Conservation (phyloP, 2,797 vertebrate species). For the Momotus momota region DNA sequence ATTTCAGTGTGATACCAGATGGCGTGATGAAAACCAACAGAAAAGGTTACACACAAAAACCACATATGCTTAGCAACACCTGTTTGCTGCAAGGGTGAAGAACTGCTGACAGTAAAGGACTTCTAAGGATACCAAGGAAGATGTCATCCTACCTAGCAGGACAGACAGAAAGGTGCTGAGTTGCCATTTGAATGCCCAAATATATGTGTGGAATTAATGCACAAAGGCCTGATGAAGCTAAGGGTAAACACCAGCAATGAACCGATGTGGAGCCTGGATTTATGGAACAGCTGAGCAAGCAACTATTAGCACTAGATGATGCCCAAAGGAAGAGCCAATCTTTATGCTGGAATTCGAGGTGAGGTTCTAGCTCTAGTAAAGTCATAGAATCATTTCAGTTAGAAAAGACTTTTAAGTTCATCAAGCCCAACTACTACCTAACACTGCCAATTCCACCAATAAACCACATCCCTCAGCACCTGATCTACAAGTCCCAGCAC, state of each 20-base stretch:
- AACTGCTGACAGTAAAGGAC: constrained; percentile 41
- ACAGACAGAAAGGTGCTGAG: not conserved
- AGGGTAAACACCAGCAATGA: not conserved
- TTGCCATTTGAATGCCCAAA: constrained; percentile 7
- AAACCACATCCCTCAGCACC: not conserved
- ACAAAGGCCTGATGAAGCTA: not conserved
- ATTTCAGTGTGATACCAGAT: constrained; percentile 52
- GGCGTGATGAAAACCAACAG: constrained; percentile 54
- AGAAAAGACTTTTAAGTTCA: not conserved
- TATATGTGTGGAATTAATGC: not conserved
- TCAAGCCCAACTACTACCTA: not conserved
- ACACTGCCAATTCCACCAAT: not conserved
- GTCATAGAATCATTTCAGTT: not conserved
- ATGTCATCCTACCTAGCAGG: not conserved
- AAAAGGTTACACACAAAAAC: constrained; percentile 55
- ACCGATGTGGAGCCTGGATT: not conserved
- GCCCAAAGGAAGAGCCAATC: not conserved
- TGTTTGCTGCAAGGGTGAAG: constrained; percentile 22
- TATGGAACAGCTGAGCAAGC: not conserved
- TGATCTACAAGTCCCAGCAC: not conserved
- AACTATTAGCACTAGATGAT: not conserved
- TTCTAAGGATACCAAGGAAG: constrained; percentile 47
- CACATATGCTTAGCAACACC: constrained; percentile 50
- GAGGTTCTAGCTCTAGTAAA: not conserved
- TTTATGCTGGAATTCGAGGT: not conserved